These are phyloP conservation scores for Eupleurogrammus muticus DNA, from an alignment of 2,797 vertebrate genomes.

Conservation along the genomic window DNA sequence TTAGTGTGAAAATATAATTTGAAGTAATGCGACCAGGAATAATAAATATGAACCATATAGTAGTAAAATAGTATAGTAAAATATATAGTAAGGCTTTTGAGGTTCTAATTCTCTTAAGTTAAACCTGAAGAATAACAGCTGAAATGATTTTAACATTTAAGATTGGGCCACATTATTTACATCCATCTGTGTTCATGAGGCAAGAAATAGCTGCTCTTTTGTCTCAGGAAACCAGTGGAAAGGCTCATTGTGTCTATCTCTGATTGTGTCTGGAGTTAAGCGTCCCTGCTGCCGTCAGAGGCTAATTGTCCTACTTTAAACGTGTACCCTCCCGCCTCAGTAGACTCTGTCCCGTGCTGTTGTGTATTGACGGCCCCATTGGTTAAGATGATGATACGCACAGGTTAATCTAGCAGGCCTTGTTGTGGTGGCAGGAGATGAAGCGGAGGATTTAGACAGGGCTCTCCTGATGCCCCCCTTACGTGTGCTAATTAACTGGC, in stretches of 20 bases:
- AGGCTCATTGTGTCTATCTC: constrained; percentile 9
- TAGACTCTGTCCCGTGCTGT: constrained; percentile 23
- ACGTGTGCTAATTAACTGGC: constrained; percentile 81
- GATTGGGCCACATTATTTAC: too few relatives aligned
- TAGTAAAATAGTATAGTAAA: background rate
- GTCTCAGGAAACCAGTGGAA: constrained; percentile 8
- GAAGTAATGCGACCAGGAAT: constrained; percentile 12
- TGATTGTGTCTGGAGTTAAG: constrained; percentile 19
- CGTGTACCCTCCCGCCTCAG: constrained; percentile 30
- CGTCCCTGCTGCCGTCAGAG: constrained; percentile 20
- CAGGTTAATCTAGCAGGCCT: constrained; percentile 75
- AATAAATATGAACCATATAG: background rate
- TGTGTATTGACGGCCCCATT: constrained; percentile 48
- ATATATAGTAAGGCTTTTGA: background rate
- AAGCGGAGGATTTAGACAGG: constrained; percentile 76
- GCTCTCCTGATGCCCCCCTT: constrained; percentile 64
- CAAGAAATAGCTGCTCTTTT: constrained; percentile 37
- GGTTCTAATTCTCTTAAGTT: constrained; percentile 15
- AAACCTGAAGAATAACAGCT: constrained; percentile 20
- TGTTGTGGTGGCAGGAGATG: constrained; percentile 74
- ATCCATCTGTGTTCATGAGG: constrained; percentile 42
- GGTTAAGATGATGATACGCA: constrained; percentile 56
- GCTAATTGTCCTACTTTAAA: constrained; percentile 47
- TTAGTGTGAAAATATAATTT: constrained; percentile 17
- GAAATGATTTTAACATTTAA: constrained; percentile 15